Conservation (phyloP, 2,888 invertebrate species). For the Acanthopleura granulata region DNA sequence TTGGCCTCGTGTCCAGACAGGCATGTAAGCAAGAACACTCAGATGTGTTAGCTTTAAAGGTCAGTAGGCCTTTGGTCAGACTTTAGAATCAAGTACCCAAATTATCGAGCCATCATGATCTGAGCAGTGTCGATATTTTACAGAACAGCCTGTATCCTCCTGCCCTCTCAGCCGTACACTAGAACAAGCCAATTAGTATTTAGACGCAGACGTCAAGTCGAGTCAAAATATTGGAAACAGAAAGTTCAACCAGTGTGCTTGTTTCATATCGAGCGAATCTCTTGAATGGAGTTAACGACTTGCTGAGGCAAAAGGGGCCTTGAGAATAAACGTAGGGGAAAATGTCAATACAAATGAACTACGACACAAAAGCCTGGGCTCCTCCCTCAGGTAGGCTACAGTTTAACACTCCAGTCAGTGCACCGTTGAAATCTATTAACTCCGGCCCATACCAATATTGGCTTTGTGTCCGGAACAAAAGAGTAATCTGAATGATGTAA, state of each 20-base stretch:
- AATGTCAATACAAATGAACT: slow-evolving; percentile 3
- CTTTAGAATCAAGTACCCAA: no score
- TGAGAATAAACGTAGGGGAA: not conserved
- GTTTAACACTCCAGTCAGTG: not conserved
- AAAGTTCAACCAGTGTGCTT: slow-evolving; percentile 2
- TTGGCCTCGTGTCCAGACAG: no score
- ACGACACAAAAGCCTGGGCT: not conserved
- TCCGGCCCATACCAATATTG: not conserved
- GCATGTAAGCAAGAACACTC: no score
- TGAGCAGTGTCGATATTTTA: no score
- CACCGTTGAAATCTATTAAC: slow-evolving; percentile 8
- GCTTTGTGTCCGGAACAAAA: not conserved
- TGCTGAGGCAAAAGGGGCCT: not conserved
- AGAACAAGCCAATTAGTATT: no score
- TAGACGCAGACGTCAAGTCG: no score
- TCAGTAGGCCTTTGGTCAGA: no score
- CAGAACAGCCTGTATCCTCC: no score
- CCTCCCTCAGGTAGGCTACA: not conserved
- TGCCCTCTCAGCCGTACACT: no score
- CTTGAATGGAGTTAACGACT: slow-evolving; percentile 1
- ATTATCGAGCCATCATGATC: no score
- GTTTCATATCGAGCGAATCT: not conserved
- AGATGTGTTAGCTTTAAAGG: no score
- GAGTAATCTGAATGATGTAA: slow-evolving; percentile 3
- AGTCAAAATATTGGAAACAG: not conserved